Evolutionary conservation across 2,113 vertebrate genomes (phyloP), one percentile per base, ranked within the genome.

Genomic region (Bucco capensis): DNA sequence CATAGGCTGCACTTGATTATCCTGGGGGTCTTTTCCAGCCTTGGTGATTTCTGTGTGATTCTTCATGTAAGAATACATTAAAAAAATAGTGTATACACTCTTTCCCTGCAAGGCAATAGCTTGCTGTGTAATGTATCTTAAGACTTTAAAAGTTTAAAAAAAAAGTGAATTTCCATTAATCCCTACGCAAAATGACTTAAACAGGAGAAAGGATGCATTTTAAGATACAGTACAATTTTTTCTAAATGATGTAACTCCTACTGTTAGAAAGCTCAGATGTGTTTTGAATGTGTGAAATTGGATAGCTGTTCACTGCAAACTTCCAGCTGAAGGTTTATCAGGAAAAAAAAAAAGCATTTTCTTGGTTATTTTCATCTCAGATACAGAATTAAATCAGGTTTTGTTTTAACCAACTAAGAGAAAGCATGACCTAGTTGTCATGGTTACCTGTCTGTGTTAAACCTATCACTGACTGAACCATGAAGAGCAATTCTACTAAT

Each of bases 251-350:
- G 3, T 7, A 70, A 2, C 14, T 58, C 35, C n/a, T 60, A 31
- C 17, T 46, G n/a, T 46, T 88, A 40, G 30, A 77, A 89, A 61
- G 28, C 77, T 83, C 44, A 71, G 58, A 60, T 53, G 12, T 19
- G 56, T 83, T 94, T 95, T 95, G 90, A 86, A 64, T 74, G 44
- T 23, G 53, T 81, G 17, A 60, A 53, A 74, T 88, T 77, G 81
- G 66, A 35, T 1, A 4, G 58, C 0, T 0, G 23, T 60, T 93
- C 61, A 51, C 27, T 57, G 18, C 14, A 86, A 64, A 27, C 19
- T 84, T 91, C 8, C 24, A 51, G 86, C 46, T 49, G 61, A 83
- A 90, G 18, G 5, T 64, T 86, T 75, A 30, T 4, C 44, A 87
- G 49, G 49, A 69, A 88, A 81, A 23, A 76, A 3, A 46, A 19